phyloP scores from a whole-genome alignment of 2,888 invertebrate species.

The Melipona bicolor region DNA sequence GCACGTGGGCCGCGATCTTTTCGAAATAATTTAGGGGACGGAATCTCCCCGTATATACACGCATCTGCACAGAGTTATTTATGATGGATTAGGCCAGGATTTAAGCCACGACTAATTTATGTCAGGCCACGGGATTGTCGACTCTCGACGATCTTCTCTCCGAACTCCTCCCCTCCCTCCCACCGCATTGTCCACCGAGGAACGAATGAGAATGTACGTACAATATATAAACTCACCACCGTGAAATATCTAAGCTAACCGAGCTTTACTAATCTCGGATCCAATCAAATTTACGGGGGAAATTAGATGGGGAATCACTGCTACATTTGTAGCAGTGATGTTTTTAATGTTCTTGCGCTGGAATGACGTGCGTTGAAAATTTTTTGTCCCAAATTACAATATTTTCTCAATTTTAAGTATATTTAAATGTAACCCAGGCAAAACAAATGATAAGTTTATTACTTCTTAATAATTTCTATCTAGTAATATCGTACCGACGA shows the following conservation, averaged over 20 bases:
- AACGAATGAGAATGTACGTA: neutral
- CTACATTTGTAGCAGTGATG: neutral
- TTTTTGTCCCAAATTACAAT: too few relatives aligned
- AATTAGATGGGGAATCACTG: neutral
- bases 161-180: conserved; percentile 7
- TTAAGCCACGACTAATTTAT: conserved; percentile 83
- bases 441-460: too few relatives aligned
- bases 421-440: too few relatives aligned
- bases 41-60: conserved; percentile 77
- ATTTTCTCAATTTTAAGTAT: too few relatives aligned
- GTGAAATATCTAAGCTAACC: conserved; percentile 34
- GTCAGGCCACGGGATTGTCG: conserved; percentile 77
- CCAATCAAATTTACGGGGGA: neutral
- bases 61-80: conserved; percentile 83
- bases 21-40: conserved; percentile 83
- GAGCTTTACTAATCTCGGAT: neutral
- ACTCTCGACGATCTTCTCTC: conserved; percentile 68
- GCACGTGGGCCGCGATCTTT: conserved; percentile 72
- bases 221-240: conserved; percentile 31
- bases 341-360: neutral
- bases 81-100: conserved; percentile 83
- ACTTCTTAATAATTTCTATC: too few relatives aligned
- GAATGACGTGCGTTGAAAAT: too few relatives aligned
- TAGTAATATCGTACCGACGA: too few relatives aligned
- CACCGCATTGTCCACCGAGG: neutral